These are phyloP conservation scores for Phylloscopus trochiloides DNA, from an alignment of 2,113 vertebrate genomes.

Conservation along the genomic window DNA sequence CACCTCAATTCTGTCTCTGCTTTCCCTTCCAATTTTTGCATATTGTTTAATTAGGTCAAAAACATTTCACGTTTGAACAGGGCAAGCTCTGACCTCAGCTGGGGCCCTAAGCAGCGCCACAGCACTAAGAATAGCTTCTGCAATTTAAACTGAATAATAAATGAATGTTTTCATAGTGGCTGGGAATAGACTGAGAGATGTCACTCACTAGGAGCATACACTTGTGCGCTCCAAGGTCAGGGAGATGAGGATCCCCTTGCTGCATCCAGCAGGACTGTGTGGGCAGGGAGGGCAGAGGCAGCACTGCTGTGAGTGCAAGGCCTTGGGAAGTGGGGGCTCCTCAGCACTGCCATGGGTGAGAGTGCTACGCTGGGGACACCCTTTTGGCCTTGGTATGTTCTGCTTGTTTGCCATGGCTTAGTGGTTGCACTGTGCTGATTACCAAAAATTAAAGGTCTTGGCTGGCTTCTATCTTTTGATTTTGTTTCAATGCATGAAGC, in stretches of 20 bases:
- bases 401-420: not conserved
- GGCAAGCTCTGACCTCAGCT: not conserved
- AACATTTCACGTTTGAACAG: not conserved
- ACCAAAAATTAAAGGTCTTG: not conserved
- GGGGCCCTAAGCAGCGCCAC: not conserved
- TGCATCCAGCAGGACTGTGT: not conserved
- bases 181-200: not conserved
- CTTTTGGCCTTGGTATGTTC: not conserved
- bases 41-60: not conserved
- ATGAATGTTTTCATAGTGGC: not conserved
- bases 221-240: not conserved
- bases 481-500: not conserved
- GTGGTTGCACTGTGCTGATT: not conserved
- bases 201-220: not conserved
- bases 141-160: not conserved
- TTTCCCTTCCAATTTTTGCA: not conserved
- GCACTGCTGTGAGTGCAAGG: not conserved
- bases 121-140: not conserved
- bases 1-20: not conserved
- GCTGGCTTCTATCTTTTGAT: not conserved
- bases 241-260: accelerated
- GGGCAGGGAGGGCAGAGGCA: accelerated
- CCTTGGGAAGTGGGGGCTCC: not conserved
- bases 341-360: not conserved
- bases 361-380: accelerated